Percentiles rank a stretch among this genome's conserved stretches.
Evolutionary conservation across 2,113 vertebrate species (phyloP).

Genomic region (Gobiocypris rarus): DNA sequence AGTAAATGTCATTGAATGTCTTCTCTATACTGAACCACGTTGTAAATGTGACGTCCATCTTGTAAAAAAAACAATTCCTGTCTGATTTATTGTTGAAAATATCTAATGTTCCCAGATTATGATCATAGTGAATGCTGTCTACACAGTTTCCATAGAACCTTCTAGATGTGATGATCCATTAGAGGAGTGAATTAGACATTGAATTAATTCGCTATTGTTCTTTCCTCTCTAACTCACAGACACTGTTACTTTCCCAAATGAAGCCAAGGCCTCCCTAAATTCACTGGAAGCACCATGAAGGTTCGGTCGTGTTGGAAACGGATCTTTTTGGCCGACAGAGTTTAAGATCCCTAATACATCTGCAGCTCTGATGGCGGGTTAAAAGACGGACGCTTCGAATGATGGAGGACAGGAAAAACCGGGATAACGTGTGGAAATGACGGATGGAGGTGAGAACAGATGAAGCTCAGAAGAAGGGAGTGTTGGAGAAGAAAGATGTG

Average conservation of each 20-base stretch:
- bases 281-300: neutral
- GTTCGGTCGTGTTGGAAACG: neutral
- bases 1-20: neutral
- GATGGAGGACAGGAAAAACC: constrained; percentile 26
- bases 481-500: constrained; percentile 30
- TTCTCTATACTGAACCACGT: too few species aligned
- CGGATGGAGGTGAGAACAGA: constrained; percentile 46
- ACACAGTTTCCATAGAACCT: constrained; percentile 9
- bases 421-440: neutral
- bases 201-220: constrained; percentile 15
- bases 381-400: constrained; percentile 4
- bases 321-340: neutral
- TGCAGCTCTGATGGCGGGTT: neutral
- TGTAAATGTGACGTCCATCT: neutral
- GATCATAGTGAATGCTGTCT: neutral
- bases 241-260: neutral
- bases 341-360: constrained; percentile 2
- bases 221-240: constrained; percentile 8
- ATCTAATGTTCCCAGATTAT: neutral
- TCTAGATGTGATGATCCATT: constrained; percentile 6
- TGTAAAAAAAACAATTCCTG: neutral
- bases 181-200: neutral
- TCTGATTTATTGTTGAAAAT: neutral
- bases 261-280: constrained; percentile 6
- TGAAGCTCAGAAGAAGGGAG: constrained; percentile 40